phyloP scores from a whole-genome alignment of 2,113 vertebrate species.

The Boulengeromyrus knoepffleri region DNA sequence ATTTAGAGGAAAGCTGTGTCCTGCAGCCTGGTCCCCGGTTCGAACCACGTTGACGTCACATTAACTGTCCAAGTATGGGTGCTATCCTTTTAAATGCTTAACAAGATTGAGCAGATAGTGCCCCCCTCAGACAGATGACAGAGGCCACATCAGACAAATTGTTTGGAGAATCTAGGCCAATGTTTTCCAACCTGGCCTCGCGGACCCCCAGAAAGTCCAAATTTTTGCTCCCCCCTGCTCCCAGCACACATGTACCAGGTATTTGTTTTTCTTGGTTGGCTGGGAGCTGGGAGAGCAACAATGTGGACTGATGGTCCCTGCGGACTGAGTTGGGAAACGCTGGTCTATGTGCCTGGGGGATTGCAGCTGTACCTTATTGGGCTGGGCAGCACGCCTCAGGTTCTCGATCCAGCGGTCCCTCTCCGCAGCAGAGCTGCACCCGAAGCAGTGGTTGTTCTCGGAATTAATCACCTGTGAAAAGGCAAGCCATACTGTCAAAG shows the following conservation, averaged over 20 bases:
- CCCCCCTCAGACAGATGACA: background rate
- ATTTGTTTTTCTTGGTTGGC: background rate
- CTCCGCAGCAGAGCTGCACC: constrained; percentile 77
- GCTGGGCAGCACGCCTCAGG: constrained; percentile 73
- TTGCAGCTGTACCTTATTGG: constrained; percentile 69
- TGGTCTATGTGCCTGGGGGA: background rate
- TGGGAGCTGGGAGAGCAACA: background rate
- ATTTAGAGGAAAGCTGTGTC: background rate
- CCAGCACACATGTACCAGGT: background rate
- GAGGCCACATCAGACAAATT: background rate
- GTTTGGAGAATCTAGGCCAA: background rate
- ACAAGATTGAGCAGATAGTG: background rate
- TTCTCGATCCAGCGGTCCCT: constrained; percentile 88
- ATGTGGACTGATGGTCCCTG: background rate
- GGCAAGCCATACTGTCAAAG: background rate
- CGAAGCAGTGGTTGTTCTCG: constrained; percentile 74
- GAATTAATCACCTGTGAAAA: constrained; percentile 70
- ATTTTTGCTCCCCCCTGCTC: background rate
- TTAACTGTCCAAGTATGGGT: background rate
- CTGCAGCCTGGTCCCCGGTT: background rate
- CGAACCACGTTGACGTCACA: background rate
- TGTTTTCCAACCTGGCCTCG: background rate
- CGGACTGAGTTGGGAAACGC: background rate
- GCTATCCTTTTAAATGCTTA: background rate
- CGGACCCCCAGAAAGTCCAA: background rate